Base-by-base conservation (phyloP, 2,797 vertebrate genomes). In the Meriones psammophilus region DNA sequence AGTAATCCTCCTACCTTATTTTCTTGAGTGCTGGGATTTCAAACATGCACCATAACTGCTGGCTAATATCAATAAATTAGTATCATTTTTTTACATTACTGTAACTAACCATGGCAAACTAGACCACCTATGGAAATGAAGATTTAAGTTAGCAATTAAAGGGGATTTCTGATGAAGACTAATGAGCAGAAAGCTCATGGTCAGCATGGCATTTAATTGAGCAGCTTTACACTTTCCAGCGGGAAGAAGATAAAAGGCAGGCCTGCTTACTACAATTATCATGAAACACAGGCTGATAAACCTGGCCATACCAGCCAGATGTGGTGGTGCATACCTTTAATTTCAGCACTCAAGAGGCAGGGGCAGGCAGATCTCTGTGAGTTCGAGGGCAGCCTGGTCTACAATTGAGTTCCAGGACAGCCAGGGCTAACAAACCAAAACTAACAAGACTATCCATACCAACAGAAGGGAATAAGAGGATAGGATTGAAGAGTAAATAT, bases 191-290 rank as follows among this genome's bases (percentile, higher is more conserved):
- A 95, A 89, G 26, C 71, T 93, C 68, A 84, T 28, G 64, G 83
- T 8, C 90, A 89, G 56, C 13, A 58, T 77, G 15, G 22, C 10
- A 73, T 66, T 95, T 89, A 87, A 89, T 17, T 84, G 30, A 94
- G 76, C 39, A 96, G 78, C 39, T 88, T 50, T 88, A 66, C 60
- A 81, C 8, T 94, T 39, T 39, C 36, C 76, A 69, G 42, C 66
- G 92, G 71, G 84, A 95, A 88, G 94, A 89, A 76, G 83, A 66
- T 74, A 87, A 87, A 96, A 94, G 74, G 50, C 3, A 94, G 74
- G 50, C 3, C 83, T 39, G n/a, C 28, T 80, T 54, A n/a, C 56
- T 78, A 92, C 36, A 81, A 90, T 26, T 78, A 26, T 81, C 12
- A 62, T 64, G 58, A 83, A 42, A 42, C 56, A 28, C 24, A 83